Evolutionary conservation across 2,888 invertebrate genomes (phyloP), one percentile per base, ranked within the genome.

Genomic region (Ernsta delagoae): DNA sequence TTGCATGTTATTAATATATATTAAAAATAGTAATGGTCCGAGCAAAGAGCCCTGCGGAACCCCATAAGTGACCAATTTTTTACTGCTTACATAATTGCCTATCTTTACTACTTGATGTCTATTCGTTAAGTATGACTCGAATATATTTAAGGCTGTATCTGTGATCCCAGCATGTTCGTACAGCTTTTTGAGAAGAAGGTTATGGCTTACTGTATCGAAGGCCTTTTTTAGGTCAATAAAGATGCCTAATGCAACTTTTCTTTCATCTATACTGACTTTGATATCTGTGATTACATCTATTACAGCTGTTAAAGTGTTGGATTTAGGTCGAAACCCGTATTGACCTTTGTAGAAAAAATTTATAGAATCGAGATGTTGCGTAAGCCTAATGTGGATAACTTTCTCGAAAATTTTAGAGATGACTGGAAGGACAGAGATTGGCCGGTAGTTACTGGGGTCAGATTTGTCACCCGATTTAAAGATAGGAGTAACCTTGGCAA

Each of bases 121-220:
- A 61, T 70, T 60, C 8, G 60, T 60, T 8, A 71, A 12, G 31
- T 71, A 70, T 9, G 71, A 71, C 41, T 64, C 48, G 1, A 71
- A 48, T 5, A 71, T 60, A n/a, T 70, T 48, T n/a, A 48, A 39
- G 0, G 70, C 65, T 16, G 9, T 39, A 9, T 56, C 63, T 9
- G 59, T 54, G 11, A 70, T 54, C 6, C 63, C 64, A 7, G 54
- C 54, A 9, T 31, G 7, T 54, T 54, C 24, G 31, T 54, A 24
- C 16, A 54, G 31, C 16, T 54, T 54, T 31, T 54, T 31, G 31
- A 54, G 16, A 12, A 54, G 16, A 8, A 54, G 63, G 48, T 31
- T 57, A 6, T 48, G 48, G 48, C n/a, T n/a, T n/a, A n/a, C n/a
- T n/a, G n/a, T n/a, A n/a, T n/a, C n/a, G n/a, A n/a, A n/a, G n/a